Percentiles rank a stretch among this genome's conserved stretches.
phyloP scores from a whole-genome alignment of 2,888 invertebrate species.

The Lepidochitona cinerea region DNA sequence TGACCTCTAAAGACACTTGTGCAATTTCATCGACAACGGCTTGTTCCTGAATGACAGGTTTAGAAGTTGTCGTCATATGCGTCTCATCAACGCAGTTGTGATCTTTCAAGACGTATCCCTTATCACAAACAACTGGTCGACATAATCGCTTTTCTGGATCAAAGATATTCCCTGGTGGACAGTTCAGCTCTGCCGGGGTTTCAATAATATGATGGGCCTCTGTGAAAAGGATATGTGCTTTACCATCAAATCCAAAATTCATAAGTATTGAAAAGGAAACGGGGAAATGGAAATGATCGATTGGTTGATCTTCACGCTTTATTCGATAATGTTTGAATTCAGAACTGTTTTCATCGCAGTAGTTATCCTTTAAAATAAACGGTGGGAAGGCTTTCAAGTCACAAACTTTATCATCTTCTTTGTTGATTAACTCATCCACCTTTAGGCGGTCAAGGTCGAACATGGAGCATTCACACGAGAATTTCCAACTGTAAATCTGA shows the following conservation, averaged over 20 bases:
- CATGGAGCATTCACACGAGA: neutral
- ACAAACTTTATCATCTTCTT: neutral
- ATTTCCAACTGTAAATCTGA: neutral
- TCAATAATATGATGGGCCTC: constrained; percentile 18
- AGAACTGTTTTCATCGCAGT: neutral
- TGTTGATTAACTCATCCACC: neutral
- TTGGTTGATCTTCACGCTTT: neutral
- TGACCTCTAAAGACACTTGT: constrained; percentile 36
- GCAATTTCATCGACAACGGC: constrained; percentile 25
- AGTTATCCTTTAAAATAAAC: neutral
- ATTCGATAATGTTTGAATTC: neutral
- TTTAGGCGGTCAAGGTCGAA: neutral
- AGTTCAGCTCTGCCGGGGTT: neutral
- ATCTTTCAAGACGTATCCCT: constrained; percentile 34
- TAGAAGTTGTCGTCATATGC: neutral
- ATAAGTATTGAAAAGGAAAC: constrained; percentile 56
- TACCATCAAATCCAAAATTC: constrained; percentile 64
- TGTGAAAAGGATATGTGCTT: constrained; percentile 56
- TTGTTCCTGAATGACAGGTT: neutral
- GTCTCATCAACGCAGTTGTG: constrained; percentile 29
- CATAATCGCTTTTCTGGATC: constrained; percentile 40
- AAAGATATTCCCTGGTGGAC: constrained; percentile 38
- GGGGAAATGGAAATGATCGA: constrained; percentile 35
- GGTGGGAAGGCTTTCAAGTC: neutral
- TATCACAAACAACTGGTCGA: constrained; percentile 36